Conservation (phyloP, 2,888 invertebrate genomes). For the Dromius quadrimaculatus region DNA sequence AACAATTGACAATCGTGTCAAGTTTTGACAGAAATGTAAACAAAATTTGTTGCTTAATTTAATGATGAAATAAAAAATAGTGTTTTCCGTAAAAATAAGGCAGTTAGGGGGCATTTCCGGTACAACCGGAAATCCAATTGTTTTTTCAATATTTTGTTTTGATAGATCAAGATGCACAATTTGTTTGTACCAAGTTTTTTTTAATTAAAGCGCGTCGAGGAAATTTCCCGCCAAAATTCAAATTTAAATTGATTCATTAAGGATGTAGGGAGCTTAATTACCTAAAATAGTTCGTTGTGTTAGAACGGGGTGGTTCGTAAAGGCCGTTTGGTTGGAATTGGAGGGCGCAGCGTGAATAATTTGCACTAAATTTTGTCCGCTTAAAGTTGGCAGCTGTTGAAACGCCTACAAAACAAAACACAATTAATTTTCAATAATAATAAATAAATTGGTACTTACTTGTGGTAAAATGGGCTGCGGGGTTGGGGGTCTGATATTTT, state of each 20-base stretch:
- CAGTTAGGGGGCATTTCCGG: no score
- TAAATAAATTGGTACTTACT: slow-evolving; percentile 23
- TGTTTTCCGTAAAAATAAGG: not conserved
- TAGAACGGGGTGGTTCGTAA: slow-evolving; percentile 43
- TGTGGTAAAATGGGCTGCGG: slow-evolving; percentile 65
- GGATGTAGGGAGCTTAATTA: no score
- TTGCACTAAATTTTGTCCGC: slow-evolving; percentile 52
- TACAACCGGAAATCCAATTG: no score
- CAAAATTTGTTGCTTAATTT: no score
- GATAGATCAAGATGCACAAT: no score
- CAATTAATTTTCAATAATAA: not conserved
- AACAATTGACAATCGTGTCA: no score
- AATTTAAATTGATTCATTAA: no score
- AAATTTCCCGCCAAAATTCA: no score
- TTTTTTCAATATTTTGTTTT: no score
- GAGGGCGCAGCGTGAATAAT: slow-evolving; percentile 51
- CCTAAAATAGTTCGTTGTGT: slow-evolving; percentile 51
- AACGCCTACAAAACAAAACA: slow-evolving; percentile 48
- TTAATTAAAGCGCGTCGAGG: not conserved
- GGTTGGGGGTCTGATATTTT: slow-evolving; percentile 64
- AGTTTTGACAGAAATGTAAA: no score
- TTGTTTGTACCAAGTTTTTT: not conserved
- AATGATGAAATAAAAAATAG: not conserved
- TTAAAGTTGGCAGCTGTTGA: slow-evolving; percentile 53
- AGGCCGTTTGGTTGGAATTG: slow-evolving; percentile 42